These are phyloP conservation scores for Scytalopus superciliaris DNA, from an alignment of 2,113 vertebrate species.

Conservation along the genomic window DNA sequence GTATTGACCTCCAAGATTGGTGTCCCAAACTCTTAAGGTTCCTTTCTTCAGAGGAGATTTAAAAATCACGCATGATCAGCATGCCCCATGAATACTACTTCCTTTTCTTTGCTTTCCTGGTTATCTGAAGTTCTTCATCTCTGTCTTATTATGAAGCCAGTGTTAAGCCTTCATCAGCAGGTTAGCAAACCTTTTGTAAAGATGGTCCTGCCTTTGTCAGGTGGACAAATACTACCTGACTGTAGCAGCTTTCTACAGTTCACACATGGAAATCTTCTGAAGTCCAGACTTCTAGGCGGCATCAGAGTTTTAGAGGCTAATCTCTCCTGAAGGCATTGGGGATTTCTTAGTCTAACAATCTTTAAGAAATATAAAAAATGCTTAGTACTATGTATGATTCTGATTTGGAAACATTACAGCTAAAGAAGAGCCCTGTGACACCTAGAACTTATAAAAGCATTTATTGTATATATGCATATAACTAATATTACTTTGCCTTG, in stretches of 20 bases:
- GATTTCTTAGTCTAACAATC: neutral
- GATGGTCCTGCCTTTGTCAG: neutral
- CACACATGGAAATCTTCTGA: neutral
- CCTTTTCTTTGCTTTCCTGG: neutral
- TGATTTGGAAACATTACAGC: neutral
- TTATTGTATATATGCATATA: fast-evolving
- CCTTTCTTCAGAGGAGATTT: neutral
- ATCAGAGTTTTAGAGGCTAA: neutral
- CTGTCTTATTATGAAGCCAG: neutral
- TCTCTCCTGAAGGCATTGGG: neutral
- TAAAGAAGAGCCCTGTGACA: neutral
- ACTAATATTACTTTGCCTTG: neutral
- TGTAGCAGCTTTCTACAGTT: neutral
- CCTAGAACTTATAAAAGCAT: neutral
- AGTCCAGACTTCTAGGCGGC: neutral
- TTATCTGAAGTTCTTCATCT: neutral
- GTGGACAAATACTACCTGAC: neutral
- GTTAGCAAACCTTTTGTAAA: neutral
- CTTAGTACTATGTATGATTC: neutral
- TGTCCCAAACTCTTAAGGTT: no score
- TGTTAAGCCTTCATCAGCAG: neutral
- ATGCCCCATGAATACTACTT: neutral
- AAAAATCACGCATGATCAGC: neutral
- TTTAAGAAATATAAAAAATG: neutral
- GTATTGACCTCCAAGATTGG: neutral